These are phyloP conservation scores for Argopecten irradians DNA, from an alignment of 1,140 invertebrate species.

Conservation along the genomic window DNA sequence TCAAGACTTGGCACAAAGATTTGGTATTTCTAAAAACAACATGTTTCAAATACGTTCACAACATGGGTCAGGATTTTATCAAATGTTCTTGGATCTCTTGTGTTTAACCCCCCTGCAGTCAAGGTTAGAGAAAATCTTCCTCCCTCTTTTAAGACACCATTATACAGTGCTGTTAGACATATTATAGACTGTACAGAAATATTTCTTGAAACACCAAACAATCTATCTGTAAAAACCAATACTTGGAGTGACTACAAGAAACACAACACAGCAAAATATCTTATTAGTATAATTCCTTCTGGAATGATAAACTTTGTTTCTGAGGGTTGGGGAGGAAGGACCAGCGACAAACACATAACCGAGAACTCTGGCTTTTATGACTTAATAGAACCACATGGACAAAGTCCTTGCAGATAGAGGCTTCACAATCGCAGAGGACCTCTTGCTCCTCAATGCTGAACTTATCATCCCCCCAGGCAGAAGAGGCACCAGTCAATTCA, in stretches of 20 bases:
- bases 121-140: too few relatives aligned
- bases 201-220: constrained; percentile 39
- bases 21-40: background rate
- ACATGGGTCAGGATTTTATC: too few relatives aligned
- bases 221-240: constrained; percentile 45
- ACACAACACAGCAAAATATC: constrained; percentile 63
- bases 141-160: too few relatives aligned
- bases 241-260: constrained; percentile 68
- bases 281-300: constrained; percentile 61
- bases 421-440: constrained; percentile 41
- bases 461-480: too few relatives aligned
- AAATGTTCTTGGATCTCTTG: too few relatives aligned
- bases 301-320: constrained; percentile 61
- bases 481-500: background rate
- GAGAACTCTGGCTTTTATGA: constrained; percentile 57
- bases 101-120: too few relatives aligned
- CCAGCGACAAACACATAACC: constrained; percentile 63
- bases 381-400: constrained; percentile 44
- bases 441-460: constrained; percentile 50
- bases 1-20: background rate
- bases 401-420: constrained; percentile 51
- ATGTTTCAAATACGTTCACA: background rate
- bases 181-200: constrained; percentile 44
- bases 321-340: constrained; percentile 57
- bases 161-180: too few relatives aligned